Base-by-base conservation (phyloP, 2,113 vertebrate genomes). In the Lates calcarifer region DNA sequence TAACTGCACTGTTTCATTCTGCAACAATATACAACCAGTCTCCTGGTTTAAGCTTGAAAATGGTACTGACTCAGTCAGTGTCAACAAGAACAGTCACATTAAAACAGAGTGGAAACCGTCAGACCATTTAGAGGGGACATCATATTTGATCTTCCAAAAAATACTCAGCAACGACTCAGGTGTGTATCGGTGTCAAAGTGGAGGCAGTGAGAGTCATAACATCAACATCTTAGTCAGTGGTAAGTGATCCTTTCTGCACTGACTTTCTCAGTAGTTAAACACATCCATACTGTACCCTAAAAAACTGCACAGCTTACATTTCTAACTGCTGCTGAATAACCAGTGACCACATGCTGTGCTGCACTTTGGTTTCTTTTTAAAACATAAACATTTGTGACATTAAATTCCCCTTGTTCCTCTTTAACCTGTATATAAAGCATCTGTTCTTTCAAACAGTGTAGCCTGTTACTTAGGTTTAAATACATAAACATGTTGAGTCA, bases 141-240 rank as follows among this genome's bases (percentile, higher is more conserved):
- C 11, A 0, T 73, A 33, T 65, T 69, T 95, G 68, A 4, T 37
- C 1, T 92, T 95, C 22, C 3, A 41, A 1, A 79, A 60, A 0
- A 18, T 92, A 10, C 37, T 49, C n/a, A 37, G 0, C 39, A 60
- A 0, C 0, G 83, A 95, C 57, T 31, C 79, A 2, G 94, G 94
- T 26, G 0, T 2, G 0, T 95, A 95, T 86, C 74, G 4, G 9
- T 95, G 95, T 89, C 0, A 0, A 8, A 0, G 0, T 55, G 15
- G 2, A 49, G 0, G 0, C 1, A 1, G 0, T 31, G 0, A 79
- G 1, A 1, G 94, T 39, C 92, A 94, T 31, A 0, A 0, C 4
- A 91, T 95, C 64, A 77, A 20, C 0, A 66, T 95, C 14, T 65
- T 5, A 13, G 86, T 95, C 22, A 0, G 47, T 5, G 90, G 95